Evolutionary conservation across 2,888 invertebrate genomes (phyloP).

Genomic region (Meghimatium bilineatum): DNA sequence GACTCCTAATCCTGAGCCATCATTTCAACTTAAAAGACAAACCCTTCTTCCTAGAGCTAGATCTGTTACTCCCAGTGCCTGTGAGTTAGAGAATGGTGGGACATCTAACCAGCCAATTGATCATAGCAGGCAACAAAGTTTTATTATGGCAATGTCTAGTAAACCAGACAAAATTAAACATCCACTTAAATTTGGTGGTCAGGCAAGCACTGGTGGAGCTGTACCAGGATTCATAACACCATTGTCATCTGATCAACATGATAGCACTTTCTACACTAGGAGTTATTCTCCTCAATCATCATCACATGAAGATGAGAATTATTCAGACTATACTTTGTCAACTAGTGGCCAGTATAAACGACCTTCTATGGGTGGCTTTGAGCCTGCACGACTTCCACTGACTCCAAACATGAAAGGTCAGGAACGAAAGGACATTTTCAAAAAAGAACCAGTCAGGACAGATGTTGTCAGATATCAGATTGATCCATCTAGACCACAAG

Average conservation of each 20-base stretch:
- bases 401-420: conserved; percentile 59
- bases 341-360: conserved; percentile 68
- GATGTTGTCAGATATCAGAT: conserved; percentile 69
- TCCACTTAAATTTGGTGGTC: conserved; percentile 37
- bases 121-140: conserved; percentile 72
- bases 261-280: background rate
- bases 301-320: conserved; percentile 51
- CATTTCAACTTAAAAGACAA: conserved; percentile 15
- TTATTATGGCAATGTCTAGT: conserved; percentile 69
- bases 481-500: conserved; percentile 48
- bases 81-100: background rate
- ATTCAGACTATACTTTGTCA: conserved; percentile 69
- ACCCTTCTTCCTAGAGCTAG: conserved; percentile 28
- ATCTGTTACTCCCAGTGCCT: conserved; percentile 54
- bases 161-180: conserved; percentile 52
- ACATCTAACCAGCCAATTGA: conserved; percentile 43
- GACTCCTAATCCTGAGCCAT: conserved; percentile 49
- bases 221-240: conserved; percentile 38
- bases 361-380: conserved; percentile 61
- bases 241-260: background rate
- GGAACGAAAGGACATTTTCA: conserved; percentile 68
- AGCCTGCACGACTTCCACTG: conserved; percentile 57
- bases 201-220: conserved; percentile 8
- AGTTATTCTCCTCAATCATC: conserved; percentile 20
- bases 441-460: conserved; percentile 55